phyloP scores from a whole-genome alignment of 2,113 vertebrate species.

The Megaceryle torquata region DNA sequence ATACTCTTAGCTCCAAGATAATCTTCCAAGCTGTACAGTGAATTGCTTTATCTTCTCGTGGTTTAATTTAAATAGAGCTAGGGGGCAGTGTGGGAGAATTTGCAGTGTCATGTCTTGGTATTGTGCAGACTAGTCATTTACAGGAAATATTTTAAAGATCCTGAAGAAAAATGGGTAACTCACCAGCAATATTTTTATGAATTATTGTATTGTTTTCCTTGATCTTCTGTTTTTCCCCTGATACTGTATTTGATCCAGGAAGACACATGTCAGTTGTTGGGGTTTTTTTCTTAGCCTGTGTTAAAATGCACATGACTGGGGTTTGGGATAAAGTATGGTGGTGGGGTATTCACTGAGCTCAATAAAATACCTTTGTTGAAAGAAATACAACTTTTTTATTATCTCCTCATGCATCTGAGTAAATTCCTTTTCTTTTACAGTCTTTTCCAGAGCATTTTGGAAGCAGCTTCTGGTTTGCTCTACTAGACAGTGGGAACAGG shows the following conservation, averaged over 20 bases:
- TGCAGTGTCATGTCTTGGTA: neutral
- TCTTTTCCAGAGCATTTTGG: neutral
- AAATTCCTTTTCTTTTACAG: neutral
- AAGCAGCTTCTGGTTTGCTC: neutral
- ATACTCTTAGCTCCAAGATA: neutral
- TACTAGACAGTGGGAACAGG: neutral
- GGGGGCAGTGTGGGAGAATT: neutral
- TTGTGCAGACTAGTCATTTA: neutral
- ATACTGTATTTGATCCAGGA: neutral
- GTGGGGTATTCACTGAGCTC: neutral
- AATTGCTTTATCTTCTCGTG: neutral
- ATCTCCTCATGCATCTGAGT: neutral
- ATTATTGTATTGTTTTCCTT: neutral
- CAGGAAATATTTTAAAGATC: neutral
- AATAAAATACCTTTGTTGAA: neutral
- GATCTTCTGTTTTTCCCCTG: neutral
- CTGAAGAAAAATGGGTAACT: neutral
- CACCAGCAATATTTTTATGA: neutral
- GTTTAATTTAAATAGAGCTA: neutral
- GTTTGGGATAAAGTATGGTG: fast-evolving
- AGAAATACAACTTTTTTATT: neutral
- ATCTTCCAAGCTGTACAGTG: neutral
- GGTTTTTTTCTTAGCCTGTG: neutral
- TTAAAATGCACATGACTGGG: neutral
- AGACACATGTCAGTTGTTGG: neutral